Base-by-base conservation (phyloP, 2,888 invertebrate genomes). In the Julus scanicus region DNA sequence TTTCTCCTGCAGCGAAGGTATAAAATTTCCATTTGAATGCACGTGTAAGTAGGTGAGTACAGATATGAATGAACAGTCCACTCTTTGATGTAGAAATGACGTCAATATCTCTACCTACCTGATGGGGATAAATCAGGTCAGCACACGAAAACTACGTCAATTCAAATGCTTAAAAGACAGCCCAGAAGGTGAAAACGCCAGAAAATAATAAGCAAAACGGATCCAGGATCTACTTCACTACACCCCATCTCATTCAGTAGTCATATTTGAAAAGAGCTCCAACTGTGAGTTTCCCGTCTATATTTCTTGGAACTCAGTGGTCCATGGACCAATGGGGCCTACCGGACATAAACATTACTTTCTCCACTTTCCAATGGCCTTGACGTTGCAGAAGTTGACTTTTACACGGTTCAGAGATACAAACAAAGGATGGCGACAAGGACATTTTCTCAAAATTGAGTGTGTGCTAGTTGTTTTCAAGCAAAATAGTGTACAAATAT, bases 41-140 rank as follows among this genome's bases (percentile, higher is more conserved):
- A 9, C 71, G 29, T 9, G 71, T 71, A 71, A 29, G 71, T n/a
- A n/a, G n/a, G n/a, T n/a, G 71, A 71, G 71, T 29, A 71, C 29
- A 20, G 71, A 29, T 29, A 71, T 71, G 71, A 71, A 71, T 71
- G 71, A 71, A 29, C 29, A 71, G 20, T 29, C 71, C n/a, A n/a
- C n/a, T n/a, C n/a, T n/a, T n/a, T n/a, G n/a, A n/a, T n/a, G n/a
- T n/a, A n/a, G n/a, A n/a, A n/a, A n/a, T 71, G 71, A 71, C 71
- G 71, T 71, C 71, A 71, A 71, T 8, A 29, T 11, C 71, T 29
- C 71, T 71, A 6, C 11, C 8, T 71, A 71, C 17, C n/a, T n/a
- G n/a, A n/a, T n/a, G 71, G 71, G 71, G 29, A 6, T 29, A 71
- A 71, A 71, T 29, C 29, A 71, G 71, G 71, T 71, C 71, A 71